Percentiles rank a stretch among this genome's conserved stretches.
phyloP scores from a whole-genome alignment of 2,888 invertebrate genomes.

The Perizoma affinitatum region DNA sequence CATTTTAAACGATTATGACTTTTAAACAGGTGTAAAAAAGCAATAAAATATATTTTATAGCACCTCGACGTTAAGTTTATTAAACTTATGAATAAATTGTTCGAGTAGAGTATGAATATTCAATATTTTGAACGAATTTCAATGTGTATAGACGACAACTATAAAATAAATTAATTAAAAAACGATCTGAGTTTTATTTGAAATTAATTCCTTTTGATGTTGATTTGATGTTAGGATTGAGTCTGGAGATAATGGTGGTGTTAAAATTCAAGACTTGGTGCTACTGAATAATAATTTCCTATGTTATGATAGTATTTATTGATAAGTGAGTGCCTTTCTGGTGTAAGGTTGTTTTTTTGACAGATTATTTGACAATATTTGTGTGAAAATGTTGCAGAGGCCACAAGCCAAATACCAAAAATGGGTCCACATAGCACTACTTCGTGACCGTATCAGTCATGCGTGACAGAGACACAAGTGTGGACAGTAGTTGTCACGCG shows the following conservation, averaged over 20 bases:
- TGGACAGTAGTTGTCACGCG: no score
- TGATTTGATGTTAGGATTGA: conserved; percentile 17
- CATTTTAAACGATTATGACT: conserved; percentile 36
- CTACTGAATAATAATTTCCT: conserved; percentile 7
- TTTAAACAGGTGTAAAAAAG: conserved; percentile 42
- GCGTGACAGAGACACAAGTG: no score
- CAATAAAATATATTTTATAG: conserved; percentile 39
- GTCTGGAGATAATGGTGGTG: conserved; percentile 11
- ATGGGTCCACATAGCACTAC: no score
- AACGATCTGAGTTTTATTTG: conserved; percentile 19
- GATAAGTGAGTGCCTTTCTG: no score
- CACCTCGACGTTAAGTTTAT: conserved; percentile 35
- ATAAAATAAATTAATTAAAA: conserved; percentile 22
- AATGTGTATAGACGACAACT: conserved; percentile 30
- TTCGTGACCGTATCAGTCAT: no score
- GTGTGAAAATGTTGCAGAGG: no score
- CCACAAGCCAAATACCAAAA: no score
- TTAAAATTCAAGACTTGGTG: conserved; percentile 6
- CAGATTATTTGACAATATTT: no score
- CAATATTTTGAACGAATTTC: conserved; percentile 30
- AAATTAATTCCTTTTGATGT: conserved; percentile 9
- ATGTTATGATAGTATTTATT: background rate
- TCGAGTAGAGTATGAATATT: conserved; percentile 36
- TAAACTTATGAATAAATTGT: conserved; percentile 39
- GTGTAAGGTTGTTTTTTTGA: no score